phyloP scores from a whole-genome alignment of 1,140 invertebrate genomes.

The Drosophila sechellia region DNA sequence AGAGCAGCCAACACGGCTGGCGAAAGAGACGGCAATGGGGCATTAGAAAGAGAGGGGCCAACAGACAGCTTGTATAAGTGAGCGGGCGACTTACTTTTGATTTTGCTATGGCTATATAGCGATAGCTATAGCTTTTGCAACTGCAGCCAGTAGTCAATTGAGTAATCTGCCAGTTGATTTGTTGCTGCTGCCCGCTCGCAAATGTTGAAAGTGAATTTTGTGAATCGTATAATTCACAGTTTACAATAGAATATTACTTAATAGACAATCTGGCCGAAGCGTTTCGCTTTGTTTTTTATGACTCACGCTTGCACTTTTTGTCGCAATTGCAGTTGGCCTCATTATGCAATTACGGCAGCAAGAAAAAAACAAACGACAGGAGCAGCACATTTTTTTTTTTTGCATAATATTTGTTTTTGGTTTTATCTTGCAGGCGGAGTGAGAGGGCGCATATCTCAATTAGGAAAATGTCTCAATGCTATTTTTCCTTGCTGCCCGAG shows the following conservation, averaged over 20 bases:
- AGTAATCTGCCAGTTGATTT: conserved; percentile 66
- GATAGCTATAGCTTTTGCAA: conserved; percentile 8
- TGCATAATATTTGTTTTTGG: conserved; percentile 7
- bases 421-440: conserved; percentile 3
- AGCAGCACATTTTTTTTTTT: conserved; percentile 4
- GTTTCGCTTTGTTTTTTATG: conserved; percentile 30
- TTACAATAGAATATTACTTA: conserved; percentile 82
- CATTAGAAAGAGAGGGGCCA: conserved; percentile 20
- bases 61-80: conserved; percentile 39
- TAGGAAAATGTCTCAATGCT: conserved; percentile 41
- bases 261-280: conserved; percentile 53
- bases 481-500: conserved; percentile 10
- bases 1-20: conserved; percentile 43
- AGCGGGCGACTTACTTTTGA: conserved; percentile 75
- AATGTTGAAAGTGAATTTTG: conserved; percentile 79
- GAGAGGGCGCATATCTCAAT: conserved; percentile 34
- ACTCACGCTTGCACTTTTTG: conserved; percentile 43
- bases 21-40: conserved; percentile 37
- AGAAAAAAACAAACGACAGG: conserved; percentile 36
- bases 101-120: conserved; percentile 32
- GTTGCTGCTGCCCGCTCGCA: conserved; percentile 49
- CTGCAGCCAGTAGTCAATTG: conserved; percentile 58
- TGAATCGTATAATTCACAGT: conserved; percentile 71
- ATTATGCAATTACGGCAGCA: conserved; percentile 68
- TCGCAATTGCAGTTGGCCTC: conserved; percentile 52